Conservation (phyloP, 2,888 invertebrate genomes). For the Penaeus monodon region DNA sequence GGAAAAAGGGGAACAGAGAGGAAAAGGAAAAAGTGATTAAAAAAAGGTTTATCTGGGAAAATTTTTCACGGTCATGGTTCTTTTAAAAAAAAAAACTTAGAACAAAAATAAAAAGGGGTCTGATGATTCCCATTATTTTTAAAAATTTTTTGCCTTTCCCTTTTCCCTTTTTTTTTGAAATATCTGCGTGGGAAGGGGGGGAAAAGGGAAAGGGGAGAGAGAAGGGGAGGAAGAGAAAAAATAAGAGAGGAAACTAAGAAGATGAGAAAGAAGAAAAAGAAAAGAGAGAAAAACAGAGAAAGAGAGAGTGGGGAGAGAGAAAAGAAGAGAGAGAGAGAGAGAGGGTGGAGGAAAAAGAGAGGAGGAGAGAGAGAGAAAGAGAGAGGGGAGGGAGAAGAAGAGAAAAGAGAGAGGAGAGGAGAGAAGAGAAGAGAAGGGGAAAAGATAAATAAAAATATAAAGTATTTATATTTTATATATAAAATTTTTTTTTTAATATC, state of each 20-base stretch:
- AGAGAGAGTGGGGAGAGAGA: background rate
- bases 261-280: background rate
- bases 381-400: background rate
- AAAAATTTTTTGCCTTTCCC: too few species aligned
- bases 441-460: background rate
- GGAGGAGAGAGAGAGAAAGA: background rate
- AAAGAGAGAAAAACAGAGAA: background rate
- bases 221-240: background rate
- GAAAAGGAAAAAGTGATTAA: too few species aligned
- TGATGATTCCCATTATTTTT: slow-evolving; percentile 17
- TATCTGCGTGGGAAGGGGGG: background rate
- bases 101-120: too few species aligned
- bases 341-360: background rate
- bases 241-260: too few species aligned
- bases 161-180: background rate
- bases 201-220: background rate
- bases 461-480: too few species aligned
- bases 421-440: background rate
- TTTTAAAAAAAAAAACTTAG: too few species aligned
- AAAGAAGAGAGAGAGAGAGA: background rate
- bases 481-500: too few species aligned
- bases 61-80: too few species aligned
- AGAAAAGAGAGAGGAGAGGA: background rate
- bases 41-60: too few species aligned
- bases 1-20: too few species aligned